A percentile compares a stretch with the other conserved stretches of the same genome.
phyloP scores from a whole-genome alignment of 2,888 invertebrate species.

The Minunthozetes semirufus region DNA sequence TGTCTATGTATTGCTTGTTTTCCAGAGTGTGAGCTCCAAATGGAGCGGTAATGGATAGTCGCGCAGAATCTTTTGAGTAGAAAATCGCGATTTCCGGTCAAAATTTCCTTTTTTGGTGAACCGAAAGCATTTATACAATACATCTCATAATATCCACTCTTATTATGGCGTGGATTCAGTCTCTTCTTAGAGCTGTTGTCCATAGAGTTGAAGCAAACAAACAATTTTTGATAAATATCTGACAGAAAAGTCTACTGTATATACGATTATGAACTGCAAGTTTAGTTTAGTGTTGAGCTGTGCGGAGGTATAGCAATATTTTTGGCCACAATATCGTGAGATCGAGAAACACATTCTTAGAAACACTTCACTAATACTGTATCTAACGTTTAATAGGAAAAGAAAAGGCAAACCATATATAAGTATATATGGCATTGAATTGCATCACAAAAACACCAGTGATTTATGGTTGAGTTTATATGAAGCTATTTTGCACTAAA shows the following conservation, averaged over 20 bases:
- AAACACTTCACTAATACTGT: neutral
- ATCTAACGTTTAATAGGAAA: neutral
- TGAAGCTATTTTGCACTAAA: conserved; percentile 16
- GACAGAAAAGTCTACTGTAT: neutral
- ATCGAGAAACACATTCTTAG: conserved; percentile 9
- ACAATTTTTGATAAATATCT: conserved; percentile 19
- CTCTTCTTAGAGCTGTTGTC: neutral
- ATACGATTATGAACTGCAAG: neutral
- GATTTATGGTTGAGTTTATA: conserved; percentile 9
- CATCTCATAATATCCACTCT: neutral
- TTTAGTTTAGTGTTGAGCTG: too few relatives aligned
- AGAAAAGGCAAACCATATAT: neutral
- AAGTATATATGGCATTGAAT: neutral
- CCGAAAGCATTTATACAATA: neutral
- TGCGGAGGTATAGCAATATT: too few relatives aligned
- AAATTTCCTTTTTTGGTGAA: conserved; percentile 15
- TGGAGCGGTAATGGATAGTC: neutral
- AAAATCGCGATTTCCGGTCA: conserved; percentile 8
- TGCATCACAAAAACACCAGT: neutral
- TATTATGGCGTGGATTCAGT: neutral
- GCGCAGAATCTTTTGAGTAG: conserved; percentile 6
- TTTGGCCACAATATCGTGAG: neutral
- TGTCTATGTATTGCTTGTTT: neutral
- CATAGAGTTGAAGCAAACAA: neutral
- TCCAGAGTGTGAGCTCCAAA: neutral